These are phyloP conservation scores for Danio tinwini DNA, from an alignment of 2,797 vertebrate genomes.

Conservation along the genomic window DNA sequence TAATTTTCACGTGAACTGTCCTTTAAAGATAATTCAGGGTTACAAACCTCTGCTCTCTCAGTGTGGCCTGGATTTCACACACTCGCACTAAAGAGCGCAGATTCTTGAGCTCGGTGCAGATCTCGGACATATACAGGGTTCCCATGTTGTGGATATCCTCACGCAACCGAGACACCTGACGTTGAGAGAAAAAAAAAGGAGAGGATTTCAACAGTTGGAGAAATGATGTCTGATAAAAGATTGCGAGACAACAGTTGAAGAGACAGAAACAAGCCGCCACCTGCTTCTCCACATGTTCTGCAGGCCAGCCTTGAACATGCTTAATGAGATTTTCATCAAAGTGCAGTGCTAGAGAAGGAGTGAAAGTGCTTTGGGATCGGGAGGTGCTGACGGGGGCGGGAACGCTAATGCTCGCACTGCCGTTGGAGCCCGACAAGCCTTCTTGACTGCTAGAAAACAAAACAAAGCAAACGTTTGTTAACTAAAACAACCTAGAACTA, in stretches of 20 bases:
- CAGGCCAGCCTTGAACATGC: slow-evolving; percentile 98
- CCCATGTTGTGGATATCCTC: slow-evolving; percentile 99
- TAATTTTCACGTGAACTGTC: too few relatives aligned
- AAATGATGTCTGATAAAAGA: background rate
- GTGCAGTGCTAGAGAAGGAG: slow-evolving; percentile 92
- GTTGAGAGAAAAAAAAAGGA: background rate
- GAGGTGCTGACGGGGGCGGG: slow-evolving; percentile 66
- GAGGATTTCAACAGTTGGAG: background rate
- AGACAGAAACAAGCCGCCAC: slow-evolving; percentile 66
- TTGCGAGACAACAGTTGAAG: background rate
- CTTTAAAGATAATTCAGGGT: background rate
- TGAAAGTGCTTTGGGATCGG: slow-evolving; percentile 85
- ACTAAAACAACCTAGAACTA: background rate
- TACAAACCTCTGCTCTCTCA: slow-evolving; percentile 95
- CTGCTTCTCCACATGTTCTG: slow-evolving; percentile 98
- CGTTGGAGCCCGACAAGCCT: slow-evolving; percentile 88
- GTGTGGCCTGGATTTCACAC: slow-evolving; percentile 99
- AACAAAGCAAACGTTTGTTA: background rate
- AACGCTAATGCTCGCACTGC: slow-evolving; percentile 79
- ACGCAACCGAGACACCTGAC: slow-evolving; percentile 90
- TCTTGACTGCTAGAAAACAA: slow-evolving; percentile 84
- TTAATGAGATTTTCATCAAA: slow-evolving; percentile 98
- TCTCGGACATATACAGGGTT: slow-evolving; percentile 98
- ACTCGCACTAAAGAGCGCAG: slow-evolving; percentile 98
- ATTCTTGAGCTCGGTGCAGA: slow-evolving; percentile 99